A percentile compares a stretch with the other conserved stretches of the same genome.
phyloP scores from a whole-genome alignment of 2,888 invertebrate species.

The Pediacus dermestoides region DNA sequence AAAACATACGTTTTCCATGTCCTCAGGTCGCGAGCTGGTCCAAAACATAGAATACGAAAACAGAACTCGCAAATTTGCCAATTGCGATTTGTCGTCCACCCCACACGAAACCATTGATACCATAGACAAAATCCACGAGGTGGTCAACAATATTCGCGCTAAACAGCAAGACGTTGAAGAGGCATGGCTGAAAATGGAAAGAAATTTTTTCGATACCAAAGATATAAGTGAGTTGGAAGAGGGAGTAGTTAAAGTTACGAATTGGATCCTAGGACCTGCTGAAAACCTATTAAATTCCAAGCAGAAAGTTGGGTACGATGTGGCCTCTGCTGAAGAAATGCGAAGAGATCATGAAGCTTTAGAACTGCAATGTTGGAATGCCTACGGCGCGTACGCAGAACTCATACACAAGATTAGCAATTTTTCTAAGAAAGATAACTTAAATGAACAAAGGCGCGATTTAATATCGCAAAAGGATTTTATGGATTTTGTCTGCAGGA shows the following conservation, averaged over 20 bases:
- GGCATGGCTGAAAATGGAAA: conserved; percentile 60
- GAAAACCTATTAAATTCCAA: conserved; percentile 69
- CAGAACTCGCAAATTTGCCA: conserved; percentile 45
- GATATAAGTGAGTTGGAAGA: conserved; percentile 60
- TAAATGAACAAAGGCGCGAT: conserved; percentile 54
- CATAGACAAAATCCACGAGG: conserved; percentile 56
- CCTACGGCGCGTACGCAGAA: conserved; percentile 76
- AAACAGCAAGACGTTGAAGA: conserved; percentile 60
- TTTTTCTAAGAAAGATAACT: conserved; percentile 51
- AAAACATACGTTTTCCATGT: conserved; percentile 10
- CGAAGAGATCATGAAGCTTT: conserved; percentile 70
- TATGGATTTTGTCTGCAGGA: conserved; percentile 77
- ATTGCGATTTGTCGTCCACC: conserved; percentile 46
- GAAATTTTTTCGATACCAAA: conserved; percentile 58
- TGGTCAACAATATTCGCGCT: conserved; percentile 56
- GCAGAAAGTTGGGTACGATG: conserved; percentile 69
- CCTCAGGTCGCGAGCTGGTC: conserved; percentile 48
- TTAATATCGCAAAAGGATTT: conserved; percentile 71
- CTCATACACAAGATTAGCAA: conserved; percentile 68
- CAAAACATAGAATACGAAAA: conserved; percentile 49
- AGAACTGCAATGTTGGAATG: conserved; percentile 73
- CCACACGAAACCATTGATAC: conserved; percentile 63
- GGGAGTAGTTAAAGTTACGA: conserved; percentile 67
- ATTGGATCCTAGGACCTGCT: conserved; percentile 75
- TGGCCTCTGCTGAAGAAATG: conserved; percentile 67